Evolutionary conservation across 1,140 invertebrate species (phyloP), one percentile per base, ranked within the genome.

Genomic region (Bombyx mandarina): DNA sequence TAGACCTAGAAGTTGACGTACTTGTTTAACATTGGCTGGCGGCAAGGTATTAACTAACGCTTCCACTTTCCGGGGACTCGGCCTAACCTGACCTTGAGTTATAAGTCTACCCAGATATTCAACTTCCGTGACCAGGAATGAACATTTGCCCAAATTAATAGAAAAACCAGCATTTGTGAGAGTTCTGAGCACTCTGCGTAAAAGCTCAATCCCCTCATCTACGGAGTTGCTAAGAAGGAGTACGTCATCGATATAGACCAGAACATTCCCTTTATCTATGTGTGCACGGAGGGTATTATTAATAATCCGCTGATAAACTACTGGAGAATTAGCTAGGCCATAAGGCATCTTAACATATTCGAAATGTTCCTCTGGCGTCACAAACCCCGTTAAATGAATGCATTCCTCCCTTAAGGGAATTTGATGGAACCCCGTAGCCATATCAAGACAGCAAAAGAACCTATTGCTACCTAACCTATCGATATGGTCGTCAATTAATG

Each of bases 1-100:
- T 0, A 83, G 52, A 0, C 75, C 75, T 7, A 77, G 53, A 53
- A 81, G 81, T n/a, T 73, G 66, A 26, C 71, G 56, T 3, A 82
- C 56, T 43, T 76, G 63, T 35, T 69, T 72, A 0, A 62, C 50
- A 46, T 72, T 79, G 4, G 26, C 26, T 35, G 26, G 26, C 26
- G 26, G 12, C 12, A 18, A 35, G 26, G 2, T 35, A 3, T 76
- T 63, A 60, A 62, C 61, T 9, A 86, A 65, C 7, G 76, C 79
- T 50, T 64, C 22, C 3, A 72, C 68, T 60, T 83, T 83, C 2
- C 56, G 45, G n/a, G 54, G 56, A 43, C 72, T 72, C 45, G 79
- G 77, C 54, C 55, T 52, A 18, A 82, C 62, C 42, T 73, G 50
- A 44, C 12, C 8, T 8, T 46, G 43, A 54, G 43, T 26, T 46